Evolutionary conservation across 2,113 vertebrate species (phyloP).

Genomic region (Cromileptes altivelis): DNA sequence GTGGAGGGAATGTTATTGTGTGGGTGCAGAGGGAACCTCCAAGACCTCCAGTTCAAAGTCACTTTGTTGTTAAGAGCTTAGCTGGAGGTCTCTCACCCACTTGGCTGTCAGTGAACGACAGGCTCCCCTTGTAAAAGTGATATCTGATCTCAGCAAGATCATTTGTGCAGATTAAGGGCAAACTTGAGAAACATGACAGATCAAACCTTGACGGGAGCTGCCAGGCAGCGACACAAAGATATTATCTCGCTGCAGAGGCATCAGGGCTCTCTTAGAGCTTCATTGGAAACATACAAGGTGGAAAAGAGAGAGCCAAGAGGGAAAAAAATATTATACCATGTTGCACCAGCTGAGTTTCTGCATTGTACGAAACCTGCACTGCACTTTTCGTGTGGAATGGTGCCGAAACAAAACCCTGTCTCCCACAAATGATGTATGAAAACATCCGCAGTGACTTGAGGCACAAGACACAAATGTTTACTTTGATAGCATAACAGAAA

Average conservation of each 20-base stretch:
- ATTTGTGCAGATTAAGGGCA: slow-evolving; percentile 67
- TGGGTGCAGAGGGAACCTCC: slow-evolving; percentile 11
- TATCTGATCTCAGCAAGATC: slow-evolving; percentile 69
- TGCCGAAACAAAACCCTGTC: not conserved
- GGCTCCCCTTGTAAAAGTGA: slow-evolving; percentile 42
- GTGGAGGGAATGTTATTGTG: not conserved
- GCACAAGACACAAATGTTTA: not conserved
- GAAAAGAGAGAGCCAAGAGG: slow-evolving; percentile 3
- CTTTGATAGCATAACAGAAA: too few species aligned
- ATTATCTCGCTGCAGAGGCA: slow-evolving; percentile 38
- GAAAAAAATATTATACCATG: not conserved
- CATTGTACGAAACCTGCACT: not conserved
- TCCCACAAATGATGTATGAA: not conserved
- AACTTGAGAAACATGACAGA: slow-evolving; percentile 55
- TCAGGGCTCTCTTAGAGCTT: slow-evolving; percentile 11
- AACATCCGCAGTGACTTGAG: too few species aligned
- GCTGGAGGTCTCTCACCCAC: slow-evolving; percentile 62
- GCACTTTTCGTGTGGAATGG: not conserved
- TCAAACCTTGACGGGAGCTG: slow-evolving; percentile 46
- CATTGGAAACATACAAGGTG: not conserved
- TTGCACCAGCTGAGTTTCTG: not conserved
- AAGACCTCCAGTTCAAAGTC: slow-evolving; percentile 61
- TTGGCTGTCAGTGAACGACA: slow-evolving; percentile 57
- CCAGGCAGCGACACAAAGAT: slow-evolving; percentile 37
- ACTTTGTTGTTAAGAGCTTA: slow-evolving; percentile 60